Conservation (phyloP, 2,113 vertebrate species). For the Microcebus tavaratra region DNA sequence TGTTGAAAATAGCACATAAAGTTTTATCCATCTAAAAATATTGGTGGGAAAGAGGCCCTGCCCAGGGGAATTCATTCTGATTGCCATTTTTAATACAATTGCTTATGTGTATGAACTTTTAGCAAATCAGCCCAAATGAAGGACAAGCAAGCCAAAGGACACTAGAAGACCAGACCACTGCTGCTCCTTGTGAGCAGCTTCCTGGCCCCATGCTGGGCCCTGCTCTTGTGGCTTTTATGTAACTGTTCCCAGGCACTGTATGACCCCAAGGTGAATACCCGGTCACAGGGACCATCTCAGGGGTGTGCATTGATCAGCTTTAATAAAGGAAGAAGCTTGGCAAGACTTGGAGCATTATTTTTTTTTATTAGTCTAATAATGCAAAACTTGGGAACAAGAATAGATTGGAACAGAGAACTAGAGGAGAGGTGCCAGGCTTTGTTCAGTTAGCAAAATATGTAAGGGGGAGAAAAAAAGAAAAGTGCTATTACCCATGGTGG, state of each 20-base stretch:
- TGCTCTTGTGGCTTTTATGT: background rate
- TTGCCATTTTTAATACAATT: background rate
- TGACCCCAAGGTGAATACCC: constrained; percentile 63
- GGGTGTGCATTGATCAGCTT: constrained; percentile 58
- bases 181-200: background rate
- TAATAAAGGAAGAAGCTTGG: constrained; percentile 43
- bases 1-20: background rate
- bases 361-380: background rate
- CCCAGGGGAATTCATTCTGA: background rate
- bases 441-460: background rate
- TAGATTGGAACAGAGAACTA: background rate
- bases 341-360: background rate
- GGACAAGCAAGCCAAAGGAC: background rate
- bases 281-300: constrained; percentile 55
- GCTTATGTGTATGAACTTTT: background rate
- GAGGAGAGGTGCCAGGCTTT: background rate
- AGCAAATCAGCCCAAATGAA: background rate
- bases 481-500: background rate
- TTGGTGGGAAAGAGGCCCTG: background rate
- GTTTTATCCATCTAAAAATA: background rate
- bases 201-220: background rate
- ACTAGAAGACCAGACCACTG: background rate
- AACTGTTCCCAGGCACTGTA: constrained; percentile 21
- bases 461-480: background rate
- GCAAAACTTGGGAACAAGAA: background rate